Percentiles rank a stretch among this genome's conserved stretches.
Evolutionary conservation across 2,113 vertebrate species (phyloP).

Genomic region (Microtus richardsoni): DNA sequence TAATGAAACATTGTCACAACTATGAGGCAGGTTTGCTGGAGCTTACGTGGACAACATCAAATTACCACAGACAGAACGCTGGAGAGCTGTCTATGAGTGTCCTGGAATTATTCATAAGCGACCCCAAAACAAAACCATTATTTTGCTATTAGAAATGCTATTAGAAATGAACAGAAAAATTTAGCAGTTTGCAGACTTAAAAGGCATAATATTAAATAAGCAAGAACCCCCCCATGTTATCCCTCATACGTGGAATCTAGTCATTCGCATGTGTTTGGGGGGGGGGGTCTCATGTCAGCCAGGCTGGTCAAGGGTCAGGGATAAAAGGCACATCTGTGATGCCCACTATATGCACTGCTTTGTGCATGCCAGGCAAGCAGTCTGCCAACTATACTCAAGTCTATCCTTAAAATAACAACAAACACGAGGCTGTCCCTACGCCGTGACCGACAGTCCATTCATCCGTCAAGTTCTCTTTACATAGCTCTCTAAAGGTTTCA

Average conservation of each 20-base stretch:
- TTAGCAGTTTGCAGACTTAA: not conserved
- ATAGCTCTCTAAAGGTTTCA: conserved; percentile 16
- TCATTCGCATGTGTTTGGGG: not conserved
- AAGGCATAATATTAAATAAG: not conserved
- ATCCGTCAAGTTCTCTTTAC: conserved; percentile 21
- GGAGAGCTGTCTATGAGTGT: not conserved
- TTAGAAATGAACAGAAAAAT: not conserved
- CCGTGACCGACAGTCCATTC: not conserved
- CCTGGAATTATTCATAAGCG: conserved; percentile 6
- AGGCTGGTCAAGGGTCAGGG: not conserved
- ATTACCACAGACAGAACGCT: not conserved
- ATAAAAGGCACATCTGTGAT: too few relatives aligned
- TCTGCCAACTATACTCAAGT: not conserved
- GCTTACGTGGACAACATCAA: not conserved
- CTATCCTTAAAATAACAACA: not conserved
- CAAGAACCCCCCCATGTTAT: not conserved
- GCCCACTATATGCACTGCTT: not conserved
- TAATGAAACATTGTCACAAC: not conserved
- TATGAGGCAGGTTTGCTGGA: not conserved
- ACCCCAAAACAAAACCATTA: not conserved
- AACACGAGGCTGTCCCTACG: not conserved
- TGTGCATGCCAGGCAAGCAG: not conserved
- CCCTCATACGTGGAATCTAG: not conserved
- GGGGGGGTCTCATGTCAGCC: not conserved
- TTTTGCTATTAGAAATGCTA: conserved; percentile 8